phyloP scores from a whole-genome alignment of 2,797 vertebrate genomes.

The Alauda arvensis region DNA sequence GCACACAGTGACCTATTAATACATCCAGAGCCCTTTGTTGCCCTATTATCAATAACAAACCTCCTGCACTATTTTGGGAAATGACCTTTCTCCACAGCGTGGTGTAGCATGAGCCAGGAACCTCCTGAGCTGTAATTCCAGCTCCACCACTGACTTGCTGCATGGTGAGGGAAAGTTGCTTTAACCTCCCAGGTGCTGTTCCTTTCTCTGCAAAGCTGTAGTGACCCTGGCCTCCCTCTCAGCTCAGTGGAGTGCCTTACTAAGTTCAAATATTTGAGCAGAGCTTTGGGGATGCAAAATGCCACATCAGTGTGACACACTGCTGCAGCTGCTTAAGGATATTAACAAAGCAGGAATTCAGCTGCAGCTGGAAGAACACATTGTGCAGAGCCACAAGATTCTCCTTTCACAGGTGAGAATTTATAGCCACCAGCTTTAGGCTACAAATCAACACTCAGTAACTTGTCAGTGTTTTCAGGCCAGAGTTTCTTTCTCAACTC shows the following conservation, averaged over 20 bases:
- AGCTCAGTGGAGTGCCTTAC: background rate
- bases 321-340: background rate
- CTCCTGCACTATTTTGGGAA: conserved; percentile 50
- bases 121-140: conserved; percentile 39
- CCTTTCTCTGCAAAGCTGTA: background rate
- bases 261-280: background rate
- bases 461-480: background rate
- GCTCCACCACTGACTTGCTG: background rate
- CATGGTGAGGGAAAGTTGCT: background rate
- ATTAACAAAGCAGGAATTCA: background rate
- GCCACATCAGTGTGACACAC: background rate
- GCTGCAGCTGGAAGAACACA: background rate
- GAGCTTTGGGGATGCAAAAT: background rate
- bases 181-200: conserved; percentile 16
- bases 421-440: background rate
- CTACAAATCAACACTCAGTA: background rate
- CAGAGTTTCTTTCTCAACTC: background rate
- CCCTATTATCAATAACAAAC: conserved; percentile 49
- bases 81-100: conserved; percentile 44
- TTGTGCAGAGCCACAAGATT: background rate
- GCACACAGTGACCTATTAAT: conserved; percentile 11
- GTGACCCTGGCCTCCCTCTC: background rate
- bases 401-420: background rate
- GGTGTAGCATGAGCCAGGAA: background rate
- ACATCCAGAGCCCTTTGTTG: conserved; percentile 37